Evolutionary conservation across 92 coral and sea anemone genomes (phyloP), one percentile per base, ranked within the genome.

Genomic region (Zoanthus solanderi): DNA sequence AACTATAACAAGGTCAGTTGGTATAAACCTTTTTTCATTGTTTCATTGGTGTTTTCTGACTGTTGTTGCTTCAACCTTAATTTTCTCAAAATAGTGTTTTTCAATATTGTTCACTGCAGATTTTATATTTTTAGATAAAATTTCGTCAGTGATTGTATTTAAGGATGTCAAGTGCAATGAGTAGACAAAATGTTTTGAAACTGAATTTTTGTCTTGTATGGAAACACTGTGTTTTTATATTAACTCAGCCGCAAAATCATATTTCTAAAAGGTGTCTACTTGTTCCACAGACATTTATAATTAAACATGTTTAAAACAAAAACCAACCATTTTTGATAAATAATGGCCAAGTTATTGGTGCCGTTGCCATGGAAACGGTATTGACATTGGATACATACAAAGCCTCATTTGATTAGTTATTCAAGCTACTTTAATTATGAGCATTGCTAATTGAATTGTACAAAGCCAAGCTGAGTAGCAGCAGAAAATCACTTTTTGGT

Each of bases 31-130:
- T 54, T 77, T 77, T 77, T 77, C 83, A 77, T 77, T 28, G 83
- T 54, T 77, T 50, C 83, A 54, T 77, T 77, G 47, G 66, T 57
- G 18, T 77, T 77, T 77, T 77, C 65, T 23, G 48, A 32, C 23
- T 73, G 11, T 15, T 73, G 12, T 45, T 15, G 50, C 4, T 73
- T 73, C 56, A 73, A 73, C 78, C 78, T 77, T 54, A 54, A 77
- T 54, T 77, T 77, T 77, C 83, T 77, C 83, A 77, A 48, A 50
- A 52, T 30, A 28, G 82, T 52, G 82, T 9, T 28, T 53, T 77
- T 77, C 68, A 23, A 54, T 77, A 77, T 77, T 77, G 82, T 75
- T 75, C 79, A 75, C 79, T 75, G 58, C 79, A 50, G 44, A 50
- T 75, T 75, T 75, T n/a, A 75, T 50, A 47, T 75, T 75, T 48